These are phyloP conservation scores for Mesitornis unicolor DNA, from an alignment of 2,113 vertebrate species.

Conservation along the genomic window DNA sequence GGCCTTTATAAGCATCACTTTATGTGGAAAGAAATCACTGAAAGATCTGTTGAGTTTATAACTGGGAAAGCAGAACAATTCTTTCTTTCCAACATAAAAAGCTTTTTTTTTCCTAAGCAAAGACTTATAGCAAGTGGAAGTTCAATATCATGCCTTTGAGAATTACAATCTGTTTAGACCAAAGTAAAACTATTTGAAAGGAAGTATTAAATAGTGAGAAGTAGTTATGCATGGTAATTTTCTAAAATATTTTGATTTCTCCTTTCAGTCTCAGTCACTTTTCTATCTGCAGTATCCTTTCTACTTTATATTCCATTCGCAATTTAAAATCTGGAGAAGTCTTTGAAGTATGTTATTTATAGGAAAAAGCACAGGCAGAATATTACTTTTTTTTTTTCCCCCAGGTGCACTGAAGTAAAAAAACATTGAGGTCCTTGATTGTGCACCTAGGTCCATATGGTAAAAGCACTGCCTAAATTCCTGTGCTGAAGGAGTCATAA, in stretches of 20 bases:
- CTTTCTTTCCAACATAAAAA: neutral
- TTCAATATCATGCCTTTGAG: neutral
- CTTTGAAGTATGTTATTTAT: neutral
- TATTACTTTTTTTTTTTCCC: neutral
- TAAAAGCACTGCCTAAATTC: neutral
- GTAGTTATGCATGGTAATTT: neutral
- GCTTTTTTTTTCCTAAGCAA: neutral
- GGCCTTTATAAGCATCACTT: neutral
- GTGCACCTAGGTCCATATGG: neutral
- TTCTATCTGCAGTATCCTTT: neutral
- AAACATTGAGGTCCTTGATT: neutral
- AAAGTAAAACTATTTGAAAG: slow-evolving; percentile 5
- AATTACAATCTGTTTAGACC: neutral
- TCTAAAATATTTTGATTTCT: slow-evolving; percentile 16
- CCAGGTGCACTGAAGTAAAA: neutral
- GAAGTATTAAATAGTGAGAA: slow-evolving; percentile 1
- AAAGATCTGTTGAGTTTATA: neutral
- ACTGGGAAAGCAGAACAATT: neutral
- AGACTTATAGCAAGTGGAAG: neutral
- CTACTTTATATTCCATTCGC: neutral
- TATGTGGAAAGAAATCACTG: neutral
- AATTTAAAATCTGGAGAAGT: neutral
- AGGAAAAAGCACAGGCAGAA: neutral
- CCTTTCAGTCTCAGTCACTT: neutral
- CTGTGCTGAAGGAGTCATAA: neutral